Conservation (phyloP, 1,140 invertebrate genomes). For the Heliconius hewitsoni region DNA sequence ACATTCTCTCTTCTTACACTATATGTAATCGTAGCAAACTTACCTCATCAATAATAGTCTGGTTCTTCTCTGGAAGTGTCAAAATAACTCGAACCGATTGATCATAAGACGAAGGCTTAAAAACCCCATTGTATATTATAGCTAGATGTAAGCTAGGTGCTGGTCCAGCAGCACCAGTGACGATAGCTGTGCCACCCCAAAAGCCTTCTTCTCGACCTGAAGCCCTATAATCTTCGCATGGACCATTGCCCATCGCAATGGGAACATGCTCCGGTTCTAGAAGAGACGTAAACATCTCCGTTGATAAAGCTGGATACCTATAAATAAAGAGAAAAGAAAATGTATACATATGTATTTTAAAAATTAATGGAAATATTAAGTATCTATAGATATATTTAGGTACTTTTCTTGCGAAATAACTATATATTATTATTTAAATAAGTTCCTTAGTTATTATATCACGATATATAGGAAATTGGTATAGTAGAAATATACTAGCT, state of each 20-base stretch:
- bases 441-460: background rate
- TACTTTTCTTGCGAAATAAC: no score
- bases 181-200: constrained; percentile 92
- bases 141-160: constrained; percentile 91
- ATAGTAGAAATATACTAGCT: background rate
- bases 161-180: constrained; percentile 88
- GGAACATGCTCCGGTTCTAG: constrained; percentile 84
- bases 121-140: constrained; percentile 91
- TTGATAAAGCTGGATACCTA: constrained; percentile 85
- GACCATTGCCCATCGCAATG: constrained; percentile 63
- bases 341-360: background rate
- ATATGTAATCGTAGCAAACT: constrained; percentile 35
- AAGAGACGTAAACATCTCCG: constrained; percentile 91
- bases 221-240: constrained; percentile 78
- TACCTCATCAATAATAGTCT: constrained; percentile 87
- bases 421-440: no score
- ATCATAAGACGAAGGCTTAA: constrained; percentile 84
- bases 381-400: no score
- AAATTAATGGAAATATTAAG: background rate
- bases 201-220: constrained; percentile 85
- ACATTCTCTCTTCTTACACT: background rate
- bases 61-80: constrained; percentile 85
- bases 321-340: constrained; percentile 28
- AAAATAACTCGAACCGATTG: constrained; percentile 87
- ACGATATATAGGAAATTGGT: background rate